Conservation (phyloP, 2,113 vertebrate genomes). For the Podiceps cristatus region DNA sequence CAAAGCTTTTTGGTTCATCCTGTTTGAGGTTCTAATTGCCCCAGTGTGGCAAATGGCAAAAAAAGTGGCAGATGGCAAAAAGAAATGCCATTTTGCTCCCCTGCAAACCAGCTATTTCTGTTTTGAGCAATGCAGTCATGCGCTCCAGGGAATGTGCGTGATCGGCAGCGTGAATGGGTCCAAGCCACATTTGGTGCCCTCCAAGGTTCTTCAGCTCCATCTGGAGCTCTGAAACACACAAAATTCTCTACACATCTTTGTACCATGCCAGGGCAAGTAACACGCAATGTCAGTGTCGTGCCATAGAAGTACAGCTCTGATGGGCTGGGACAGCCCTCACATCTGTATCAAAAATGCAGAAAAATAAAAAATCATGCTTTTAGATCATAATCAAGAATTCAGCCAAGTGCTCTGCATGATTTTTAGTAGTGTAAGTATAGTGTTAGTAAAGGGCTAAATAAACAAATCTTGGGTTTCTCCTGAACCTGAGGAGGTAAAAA, state of each 20-base stretch:
- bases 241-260: background rate
- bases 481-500: background rate
- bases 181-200: background rate
- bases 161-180: background rate
- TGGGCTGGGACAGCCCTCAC: background rate
- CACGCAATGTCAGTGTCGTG: background rate
- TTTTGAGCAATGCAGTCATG: background rate
- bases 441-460: background rate
- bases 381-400: background rate
- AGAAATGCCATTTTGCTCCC: background rate
- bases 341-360: background rate
- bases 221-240: background rate
- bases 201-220: background rate
- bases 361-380: background rate
- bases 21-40: background rate
- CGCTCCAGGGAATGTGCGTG: background rate
- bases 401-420: background rate
- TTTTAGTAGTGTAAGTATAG: background rate
- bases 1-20: background rate
- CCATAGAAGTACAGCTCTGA: background rate
- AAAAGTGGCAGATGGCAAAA: too few relatives aligned
- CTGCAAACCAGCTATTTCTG: background rate
- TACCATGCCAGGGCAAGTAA: background rate
- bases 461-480: background rate
- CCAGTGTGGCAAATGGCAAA: too few relatives aligned